Percentiles rank a stretch among this genome's conserved stretches.
Conservation (phyloP, 2,113 vertebrate species). For the Mormoops blainvillei region DNA sequence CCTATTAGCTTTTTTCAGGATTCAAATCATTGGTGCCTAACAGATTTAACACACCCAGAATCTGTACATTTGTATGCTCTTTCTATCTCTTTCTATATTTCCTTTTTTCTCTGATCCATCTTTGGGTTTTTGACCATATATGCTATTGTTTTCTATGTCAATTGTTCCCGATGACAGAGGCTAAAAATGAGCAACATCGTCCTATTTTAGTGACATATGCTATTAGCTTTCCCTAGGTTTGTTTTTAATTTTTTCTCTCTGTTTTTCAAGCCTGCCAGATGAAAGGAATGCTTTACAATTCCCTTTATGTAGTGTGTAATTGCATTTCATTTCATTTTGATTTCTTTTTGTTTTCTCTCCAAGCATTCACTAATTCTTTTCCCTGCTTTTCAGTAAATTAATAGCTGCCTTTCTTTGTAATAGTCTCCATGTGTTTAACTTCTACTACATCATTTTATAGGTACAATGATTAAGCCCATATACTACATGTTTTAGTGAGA, state of each 20-base stretch:
- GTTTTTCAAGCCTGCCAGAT: not conserved
- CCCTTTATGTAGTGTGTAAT: not conserved
- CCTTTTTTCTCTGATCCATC: not conserved
- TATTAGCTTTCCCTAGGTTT: not conserved
- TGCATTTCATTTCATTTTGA: not conserved
- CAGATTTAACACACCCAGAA: not conserved
- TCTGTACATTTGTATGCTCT: not conserved
- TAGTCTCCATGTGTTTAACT: not conserved
- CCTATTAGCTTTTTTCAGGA: not conserved
- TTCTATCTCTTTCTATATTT: not conserved
- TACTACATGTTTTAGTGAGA: not conserved
- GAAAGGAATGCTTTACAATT: not conserved
- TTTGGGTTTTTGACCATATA: not conserved
- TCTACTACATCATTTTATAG: not conserved
- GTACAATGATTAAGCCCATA: not conserved
- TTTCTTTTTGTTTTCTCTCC: not conserved
- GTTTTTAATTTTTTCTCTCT: not conserved
- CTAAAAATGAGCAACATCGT: not conserved
- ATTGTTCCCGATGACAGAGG: not conserved
- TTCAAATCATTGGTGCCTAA: not conserved
- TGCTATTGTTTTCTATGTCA: not conserved
- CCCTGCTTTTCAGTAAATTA: not conserved
- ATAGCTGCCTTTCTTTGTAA: not conserved
- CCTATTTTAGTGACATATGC: not conserved
- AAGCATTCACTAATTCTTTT: not conserved